A percentile compares a stretch with the other conserved stretches of the same genome.
Conservation (phyloP, 2,113 vertebrate genomes). For the Ptyas mucosa region DNA sequence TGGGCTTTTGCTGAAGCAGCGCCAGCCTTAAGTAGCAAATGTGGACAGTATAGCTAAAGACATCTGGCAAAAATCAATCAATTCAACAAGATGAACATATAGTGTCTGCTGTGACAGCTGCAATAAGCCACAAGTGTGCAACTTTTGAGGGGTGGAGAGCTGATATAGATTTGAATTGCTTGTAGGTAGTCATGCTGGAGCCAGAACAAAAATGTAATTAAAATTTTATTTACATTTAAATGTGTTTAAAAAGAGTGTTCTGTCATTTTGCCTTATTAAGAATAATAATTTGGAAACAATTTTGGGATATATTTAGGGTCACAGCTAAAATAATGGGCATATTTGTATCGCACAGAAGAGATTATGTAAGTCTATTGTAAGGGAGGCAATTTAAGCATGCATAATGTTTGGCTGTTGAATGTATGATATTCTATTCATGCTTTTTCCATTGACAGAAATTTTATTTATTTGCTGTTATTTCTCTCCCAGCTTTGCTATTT, state of each 20-base stretch:
- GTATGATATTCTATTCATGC: neutral
- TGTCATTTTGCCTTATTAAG: neutral
- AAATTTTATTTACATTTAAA: neutral
- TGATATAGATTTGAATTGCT: neutral
- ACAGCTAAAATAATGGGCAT: neutral
- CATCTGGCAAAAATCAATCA: neutral
- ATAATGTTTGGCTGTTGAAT: neutral
- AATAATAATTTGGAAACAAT: neutral
- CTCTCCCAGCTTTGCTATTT: neutral
- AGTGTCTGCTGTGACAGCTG: neutral
- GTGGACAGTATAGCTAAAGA: neutral
- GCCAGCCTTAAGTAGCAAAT: neutral
- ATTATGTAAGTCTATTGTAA: neutral
- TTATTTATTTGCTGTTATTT: neutral
- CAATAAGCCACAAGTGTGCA: neutral
- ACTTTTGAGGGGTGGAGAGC: neutral
- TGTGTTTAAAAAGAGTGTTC: neutral
- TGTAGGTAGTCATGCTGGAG: neutral
- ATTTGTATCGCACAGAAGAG: neutral
- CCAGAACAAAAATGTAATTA: neutral
- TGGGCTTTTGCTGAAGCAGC: fast-evolving
- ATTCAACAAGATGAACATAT: neutral
- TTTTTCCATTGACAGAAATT: neutral
- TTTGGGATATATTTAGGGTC: neutral
- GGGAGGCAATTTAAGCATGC: neutral